These are phyloP conservation scores for Lepidothrix coronata DNA, from an alignment of 2,113 vertebrate genomes.

Conservation along the genomic window DNA sequence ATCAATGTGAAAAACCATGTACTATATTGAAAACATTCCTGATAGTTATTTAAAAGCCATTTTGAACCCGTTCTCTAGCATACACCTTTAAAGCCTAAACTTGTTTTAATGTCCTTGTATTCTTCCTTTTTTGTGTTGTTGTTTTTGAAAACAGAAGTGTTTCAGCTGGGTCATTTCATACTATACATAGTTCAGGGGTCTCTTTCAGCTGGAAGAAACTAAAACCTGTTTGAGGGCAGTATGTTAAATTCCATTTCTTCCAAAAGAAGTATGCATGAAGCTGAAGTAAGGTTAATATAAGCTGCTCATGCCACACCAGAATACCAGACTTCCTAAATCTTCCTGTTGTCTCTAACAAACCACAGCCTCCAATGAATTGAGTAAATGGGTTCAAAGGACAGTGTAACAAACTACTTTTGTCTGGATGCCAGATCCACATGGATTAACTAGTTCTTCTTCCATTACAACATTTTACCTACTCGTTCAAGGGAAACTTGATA, in stretches of 20 bases:
- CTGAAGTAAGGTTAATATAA: neutral
- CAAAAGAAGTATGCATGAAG: neutral
- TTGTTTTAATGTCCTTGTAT: neutral
- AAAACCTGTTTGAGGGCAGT: neutral
- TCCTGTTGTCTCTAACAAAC: neutral
- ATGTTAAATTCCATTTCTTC: neutral
- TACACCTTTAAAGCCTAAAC: neutral
- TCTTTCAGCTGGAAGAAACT: neutral
- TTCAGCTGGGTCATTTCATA: neutral
- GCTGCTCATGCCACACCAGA: neutral
- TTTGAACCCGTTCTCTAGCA: neutral
- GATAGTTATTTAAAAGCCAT: neutral
- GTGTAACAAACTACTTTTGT: conserved; percentile 37
- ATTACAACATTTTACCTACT: conserved; percentile 17
- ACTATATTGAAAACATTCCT: neutral
- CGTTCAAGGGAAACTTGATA: conserved; percentile 20
- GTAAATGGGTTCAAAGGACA: conserved; percentile 51
- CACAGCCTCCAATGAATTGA: neutral
- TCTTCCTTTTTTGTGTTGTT: neutral
- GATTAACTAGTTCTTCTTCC: conserved; percentile 35
- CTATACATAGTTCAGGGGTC: neutral
- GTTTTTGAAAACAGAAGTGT: neutral
- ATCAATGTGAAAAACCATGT: neutral
- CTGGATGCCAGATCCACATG: conserved; percentile 6
- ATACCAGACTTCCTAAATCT: conserved; percentile 3